phyloP scores from a whole-genome alignment of 2,113 vertebrate genomes.

The Arvicanthis niloticus region DNA sequence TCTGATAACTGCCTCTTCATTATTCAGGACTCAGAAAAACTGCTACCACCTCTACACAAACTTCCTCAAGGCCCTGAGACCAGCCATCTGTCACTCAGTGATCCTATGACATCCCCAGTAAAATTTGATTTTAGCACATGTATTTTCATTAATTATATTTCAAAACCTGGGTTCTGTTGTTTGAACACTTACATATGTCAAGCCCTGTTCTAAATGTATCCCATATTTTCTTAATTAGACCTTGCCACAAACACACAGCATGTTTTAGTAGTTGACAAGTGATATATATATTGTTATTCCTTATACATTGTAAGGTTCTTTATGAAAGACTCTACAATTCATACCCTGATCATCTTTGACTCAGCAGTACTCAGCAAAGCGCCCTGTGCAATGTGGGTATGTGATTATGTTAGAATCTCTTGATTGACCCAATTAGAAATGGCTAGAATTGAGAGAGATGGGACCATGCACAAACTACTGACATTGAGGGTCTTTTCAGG shows the following conservation, averaged over 20 bases:
- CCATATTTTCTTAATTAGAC: neutral
- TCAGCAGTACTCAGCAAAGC: neutral
- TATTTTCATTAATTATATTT: neutral
- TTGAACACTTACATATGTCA: neutral
- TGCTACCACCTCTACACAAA: neutral
- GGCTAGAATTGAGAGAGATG: neutral
- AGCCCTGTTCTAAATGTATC: neutral
- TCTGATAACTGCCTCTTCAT: neutral
- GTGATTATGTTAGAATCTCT: neutral
- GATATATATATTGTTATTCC: neutral
- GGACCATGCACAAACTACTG: neutral
- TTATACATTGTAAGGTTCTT: neutral
- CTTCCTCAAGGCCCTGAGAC: neutral
- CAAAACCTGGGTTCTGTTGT: neutral
- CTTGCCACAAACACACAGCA: neutral
- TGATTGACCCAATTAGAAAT: neutral
- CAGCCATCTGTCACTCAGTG: neutral
- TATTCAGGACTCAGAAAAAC: neutral
- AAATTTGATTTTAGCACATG: neutral
- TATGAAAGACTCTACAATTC: neutral
- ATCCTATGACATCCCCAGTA: neutral
- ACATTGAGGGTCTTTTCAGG: neutral
- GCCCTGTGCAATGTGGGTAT: neutral
- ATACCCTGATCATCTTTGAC: neutral
- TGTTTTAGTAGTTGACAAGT: neutral